Evolutionary conservation across 1,140 invertebrate genomes (phyloP), one percentile per base, ranked within the genome.

Genomic region (Latrodectus geometricus): DNA sequence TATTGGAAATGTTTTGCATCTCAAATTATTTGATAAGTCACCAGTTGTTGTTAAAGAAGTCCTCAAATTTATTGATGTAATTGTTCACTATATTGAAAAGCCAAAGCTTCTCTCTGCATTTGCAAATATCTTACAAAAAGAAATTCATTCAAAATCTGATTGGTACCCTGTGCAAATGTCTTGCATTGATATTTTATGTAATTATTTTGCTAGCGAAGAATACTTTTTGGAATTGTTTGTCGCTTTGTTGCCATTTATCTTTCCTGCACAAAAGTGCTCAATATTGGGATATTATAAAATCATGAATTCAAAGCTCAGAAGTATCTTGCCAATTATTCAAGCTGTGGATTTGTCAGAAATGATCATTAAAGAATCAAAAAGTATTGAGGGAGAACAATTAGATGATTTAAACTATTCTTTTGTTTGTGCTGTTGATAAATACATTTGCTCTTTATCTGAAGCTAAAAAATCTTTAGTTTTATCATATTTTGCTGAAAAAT

Each of bases 1-100:
- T 66, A 84, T 88, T 15, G 78, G 68, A 82, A 56, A 70, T n/a
- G 65, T 66, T n/a, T 49, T 88, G 48, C 49, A 17, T 20, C 20
- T 54, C 5, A 68, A 73, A 56, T 84, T 88, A 23, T 72, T 11
- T 9, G 80, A 88, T 75, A 75, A 84, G 20, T 54, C 52, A n/a
- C 72, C 87, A 7, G 11, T 21, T 49, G 66, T 89, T 66, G 80
- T 88, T 15, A 8, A 48, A 7, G 21, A 72, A 72, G 23, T 88
- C 3, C 82, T 88, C 17, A n/a, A 21, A 5, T 14, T 65, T n/a
- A 50, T 65, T 68, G 35, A 84, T 70, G 66, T 84, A 20, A 14
- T 88, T 15, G 66, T 84, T n/a, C 0, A 75, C 4, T 52, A 74
- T 20, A 17, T 88, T 17, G 65, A 61, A 61, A 80, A 81, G 68